phyloP scores from a whole-genome alignment of 2,888 invertebrate species.

The Drosophila parthenogenetica region DNA sequence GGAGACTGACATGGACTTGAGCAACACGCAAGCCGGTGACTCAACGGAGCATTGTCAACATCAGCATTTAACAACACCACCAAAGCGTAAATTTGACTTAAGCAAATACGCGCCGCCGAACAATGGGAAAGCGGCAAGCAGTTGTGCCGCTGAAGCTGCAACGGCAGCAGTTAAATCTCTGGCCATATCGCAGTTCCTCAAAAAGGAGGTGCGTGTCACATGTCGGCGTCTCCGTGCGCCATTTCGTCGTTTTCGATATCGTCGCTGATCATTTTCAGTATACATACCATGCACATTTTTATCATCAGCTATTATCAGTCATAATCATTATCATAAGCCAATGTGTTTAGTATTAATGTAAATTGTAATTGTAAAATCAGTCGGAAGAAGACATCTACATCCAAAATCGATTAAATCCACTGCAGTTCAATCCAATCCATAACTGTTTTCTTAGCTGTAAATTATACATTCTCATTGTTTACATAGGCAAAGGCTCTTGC shows the following conservation, averaged over 20 bases:
- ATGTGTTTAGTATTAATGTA: slow-evolving; percentile 46
- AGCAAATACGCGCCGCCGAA: slow-evolving; percentile 79
- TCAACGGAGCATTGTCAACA: slow-evolving; percentile 66
- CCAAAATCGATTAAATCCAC: not conserved
- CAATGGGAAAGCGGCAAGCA: slow-evolving; percentile 71
- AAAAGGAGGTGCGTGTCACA: slow-evolving; percentile 83
- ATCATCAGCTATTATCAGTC: slow-evolving; percentile 32
- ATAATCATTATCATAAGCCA: slow-evolving; percentile 5
- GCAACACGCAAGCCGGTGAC: slow-evolving; percentile 80
- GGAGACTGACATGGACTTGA: slow-evolving; percentile 84
- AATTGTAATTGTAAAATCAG: slow-evolving; percentile 37
- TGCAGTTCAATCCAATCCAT: slow-evolving; percentile 5
- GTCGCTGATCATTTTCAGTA: slow-evolving; percentile 75
- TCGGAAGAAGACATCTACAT: slow-evolving; percentile 8
- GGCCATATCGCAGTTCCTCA: slow-evolving; percentile 82
- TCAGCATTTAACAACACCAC: slow-evolving; percentile 59
- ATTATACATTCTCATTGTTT: slow-evolving; percentile 26
- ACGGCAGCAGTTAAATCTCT: slow-evolving; percentile 81
- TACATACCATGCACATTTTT: slow-evolving; percentile 15
- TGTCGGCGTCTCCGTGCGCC: slow-evolving; percentile 82
- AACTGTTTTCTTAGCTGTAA: slow-evolving; percentile 25
- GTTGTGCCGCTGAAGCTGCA: slow-evolving; percentile 79
- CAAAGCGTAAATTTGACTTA: slow-evolving; percentile 81
- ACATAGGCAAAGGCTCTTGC: not conserved
- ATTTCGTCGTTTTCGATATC: slow-evolving; percentile 83